A percentile compares a stretch with the other conserved stretches of the same genome.
Evolutionary conservation across 92 coral and sea anemone genomes (phyloP).

Genomic region (Anthopleura xanthogrammica): DNA sequence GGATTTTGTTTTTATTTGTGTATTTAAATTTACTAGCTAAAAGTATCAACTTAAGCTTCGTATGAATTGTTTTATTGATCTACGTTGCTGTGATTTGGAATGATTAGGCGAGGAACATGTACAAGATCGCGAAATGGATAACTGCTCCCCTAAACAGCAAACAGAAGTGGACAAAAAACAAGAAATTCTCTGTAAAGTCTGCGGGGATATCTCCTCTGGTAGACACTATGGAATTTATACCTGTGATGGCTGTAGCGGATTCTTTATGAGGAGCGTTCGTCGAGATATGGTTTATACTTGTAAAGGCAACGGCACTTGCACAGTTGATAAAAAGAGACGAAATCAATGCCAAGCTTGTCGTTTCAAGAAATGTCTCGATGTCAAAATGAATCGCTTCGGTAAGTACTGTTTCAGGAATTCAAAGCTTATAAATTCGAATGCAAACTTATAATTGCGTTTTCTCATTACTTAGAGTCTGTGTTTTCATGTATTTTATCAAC

Average conservation of each 20-base stretch:
- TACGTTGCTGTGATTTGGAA: constrained; percentile 32
- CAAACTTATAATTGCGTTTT: too few species aligned
- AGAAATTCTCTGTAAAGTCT: constrained; percentile 91
- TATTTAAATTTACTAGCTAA: neutral
- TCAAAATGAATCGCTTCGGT: constrained; percentile 98
- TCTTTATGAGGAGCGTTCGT: constrained; percentile 96
- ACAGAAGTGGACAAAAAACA: constrained; percentile 70
- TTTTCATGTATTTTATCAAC: neutral
- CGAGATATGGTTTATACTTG: constrained; percentile 97
- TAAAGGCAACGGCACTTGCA: constrained; percentile 92
- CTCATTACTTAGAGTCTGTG: neutral
- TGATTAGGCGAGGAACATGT: neutral
- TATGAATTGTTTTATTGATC: neutral
- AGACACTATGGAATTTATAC: constrained; percentile 96
- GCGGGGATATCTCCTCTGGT: constrained; percentile 98
- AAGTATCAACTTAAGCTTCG: constrained; percentile 3
- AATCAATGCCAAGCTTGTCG: constrained; percentile 99
- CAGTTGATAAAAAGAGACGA: constrained; percentile 92
- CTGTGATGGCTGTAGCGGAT: constrained; percentile 96
- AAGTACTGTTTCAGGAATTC: constrained; percentile 6
- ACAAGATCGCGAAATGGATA: constrained; percentile 55
- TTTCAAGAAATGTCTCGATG: constrained; percentile 95
- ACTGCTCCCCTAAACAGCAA: constrained; percentile 72
- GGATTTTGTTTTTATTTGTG: too few species aligned
- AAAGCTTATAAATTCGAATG: neutral